Base-by-base conservation (phyloP, 1,140 invertebrate species). In the Drosophila watanabei region DNA sequence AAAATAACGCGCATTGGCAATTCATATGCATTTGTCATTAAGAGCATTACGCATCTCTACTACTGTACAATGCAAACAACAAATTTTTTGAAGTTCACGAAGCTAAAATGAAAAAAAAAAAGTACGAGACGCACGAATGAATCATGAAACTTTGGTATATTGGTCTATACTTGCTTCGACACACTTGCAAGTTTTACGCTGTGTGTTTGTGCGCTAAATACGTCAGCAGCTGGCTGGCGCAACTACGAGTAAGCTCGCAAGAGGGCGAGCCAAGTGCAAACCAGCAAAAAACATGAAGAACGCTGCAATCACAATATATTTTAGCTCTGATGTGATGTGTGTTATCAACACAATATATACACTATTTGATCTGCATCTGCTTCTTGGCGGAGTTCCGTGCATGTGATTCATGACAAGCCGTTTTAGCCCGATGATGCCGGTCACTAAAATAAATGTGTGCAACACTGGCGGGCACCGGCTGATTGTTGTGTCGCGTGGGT, bases 321-420 rank as follows among this genome's bases (percentile, higher is more conserved):
- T 69, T 37, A 71, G 72, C 49, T 52, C 61, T 80, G 68, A 73
- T 88, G 41, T 39, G 41, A 57, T 51, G 39, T 61, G 20, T 68
- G 49, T 79, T 69, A 64, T 71, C 73, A 79, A 76, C 75, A 51
- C 72, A 71, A 75, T 58, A 39, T 59, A 70, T 43, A 65, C 20
- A 16, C 30, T 43, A 71, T 32, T 37, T 45, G 59, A 62, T 51
- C 20, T 75, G 65, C 83, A 88, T 49, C 51, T 80, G 76, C 33
- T 24, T 62, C 39, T 69, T n/a, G 20, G 13, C 20, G 64, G 46
- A 72, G 68, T 64, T 72, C 43, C 37, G 14, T 58, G 58, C 75
- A 71, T 81, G 79, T 85, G 78, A 86, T 79, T 86, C 82, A 86
- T 86, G 79, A 75, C 52, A 13, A 70, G 75, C 65, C 51, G 5